A percentile compares a stretch with the other conserved stretches of the same genome.
Evolutionary conservation across 2,888 invertebrate species (phyloP).

Genomic region (Drosophila differens): DNA sequence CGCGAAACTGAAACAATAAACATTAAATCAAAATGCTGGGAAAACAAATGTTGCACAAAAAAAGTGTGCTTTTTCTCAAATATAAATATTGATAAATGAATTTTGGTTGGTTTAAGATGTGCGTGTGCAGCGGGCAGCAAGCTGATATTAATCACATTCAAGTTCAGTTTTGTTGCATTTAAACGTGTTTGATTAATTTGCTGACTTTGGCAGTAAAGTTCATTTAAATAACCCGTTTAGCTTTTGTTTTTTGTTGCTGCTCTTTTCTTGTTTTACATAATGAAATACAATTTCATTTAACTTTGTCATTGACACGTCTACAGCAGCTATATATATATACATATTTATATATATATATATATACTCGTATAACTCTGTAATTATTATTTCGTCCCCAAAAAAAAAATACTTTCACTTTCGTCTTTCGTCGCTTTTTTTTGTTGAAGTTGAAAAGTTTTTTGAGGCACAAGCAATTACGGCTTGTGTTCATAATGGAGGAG

Average conservation of each 20-base stretch:
- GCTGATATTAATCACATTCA: constrained; percentile 22
- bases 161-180: constrained; percentile 20
- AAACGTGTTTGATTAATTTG: constrained; percentile 36
- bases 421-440: constrained; percentile 3
- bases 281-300: constrained; percentile 47
- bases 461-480: constrained; percentile 29
- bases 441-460: constrained; percentile 4
- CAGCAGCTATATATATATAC: constrained; percentile 5
- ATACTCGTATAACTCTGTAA: constrained; percentile 21
- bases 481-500: constrained; percentile 24
- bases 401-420: constrained; percentile 49
- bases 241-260: background rate
- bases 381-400: constrained; percentile 36
- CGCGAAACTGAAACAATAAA: constrained; percentile 3
- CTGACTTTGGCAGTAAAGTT: constrained; percentile 7
- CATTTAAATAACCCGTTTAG: constrained; percentile 48
- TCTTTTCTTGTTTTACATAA: constrained; percentile 43
- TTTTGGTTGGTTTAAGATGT: constrained; percentile 28
- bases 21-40: background rate
- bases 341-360: background rate
- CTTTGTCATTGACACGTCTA: constrained; percentile 57
- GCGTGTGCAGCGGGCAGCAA: background rate
- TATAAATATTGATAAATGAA: constrained; percentile 42
- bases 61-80: constrained; percentile 20
- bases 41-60: constrained; percentile 3